These are phyloP conservation scores for Metaphire vulgaris DNA, from an alignment of 1,140 invertebrate genomes.

Conservation along the genomic window DNA sequence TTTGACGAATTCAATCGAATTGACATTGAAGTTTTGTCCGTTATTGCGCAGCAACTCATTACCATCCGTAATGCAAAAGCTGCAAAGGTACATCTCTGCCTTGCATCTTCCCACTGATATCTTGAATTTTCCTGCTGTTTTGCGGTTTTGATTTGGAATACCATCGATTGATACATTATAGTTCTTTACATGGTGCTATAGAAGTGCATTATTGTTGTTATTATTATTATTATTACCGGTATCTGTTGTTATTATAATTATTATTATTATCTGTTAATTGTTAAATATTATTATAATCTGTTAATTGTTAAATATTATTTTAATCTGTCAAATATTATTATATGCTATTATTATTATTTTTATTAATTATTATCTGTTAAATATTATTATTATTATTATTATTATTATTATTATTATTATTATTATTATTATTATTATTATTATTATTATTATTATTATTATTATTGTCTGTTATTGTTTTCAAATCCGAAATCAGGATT, in stretches of 20 bases:
- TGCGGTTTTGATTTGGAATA: neutral
- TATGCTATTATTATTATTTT: neutral
- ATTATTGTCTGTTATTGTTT: too few relatives aligned
- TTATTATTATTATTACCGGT: neutral
- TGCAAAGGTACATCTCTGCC: conserved; percentile 54
- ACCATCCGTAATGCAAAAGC: conserved; percentile 56
- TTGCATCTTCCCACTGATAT: neutral
- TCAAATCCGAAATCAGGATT: too few relatives aligned
- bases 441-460: too few relatives aligned
- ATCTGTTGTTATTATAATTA: conserved; percentile 4
- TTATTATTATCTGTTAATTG: neutral
- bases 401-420: too few relatives aligned
- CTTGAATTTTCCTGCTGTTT: conserved; percentile 2
- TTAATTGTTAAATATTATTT: neutral
- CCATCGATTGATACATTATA: neutral
- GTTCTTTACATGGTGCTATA: neutral
- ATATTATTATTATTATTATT: too few relatives aligned
- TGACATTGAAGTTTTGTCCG: conserved; percentile 81
- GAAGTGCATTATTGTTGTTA: neutral
- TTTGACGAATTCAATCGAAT: conserved; percentile 89
- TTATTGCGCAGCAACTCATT: conserved; percentile 56
- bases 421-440: too few relatives aligned
- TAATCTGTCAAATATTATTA: neutral
- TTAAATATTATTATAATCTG: conserved; percentile 3
- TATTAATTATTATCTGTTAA: too few relatives aligned